Evolutionary conservation across 2,888 invertebrate species (phyloP), one percentile per base, ranked within the genome.

Genomic region (Caenorhabditis sp.): DNA sequence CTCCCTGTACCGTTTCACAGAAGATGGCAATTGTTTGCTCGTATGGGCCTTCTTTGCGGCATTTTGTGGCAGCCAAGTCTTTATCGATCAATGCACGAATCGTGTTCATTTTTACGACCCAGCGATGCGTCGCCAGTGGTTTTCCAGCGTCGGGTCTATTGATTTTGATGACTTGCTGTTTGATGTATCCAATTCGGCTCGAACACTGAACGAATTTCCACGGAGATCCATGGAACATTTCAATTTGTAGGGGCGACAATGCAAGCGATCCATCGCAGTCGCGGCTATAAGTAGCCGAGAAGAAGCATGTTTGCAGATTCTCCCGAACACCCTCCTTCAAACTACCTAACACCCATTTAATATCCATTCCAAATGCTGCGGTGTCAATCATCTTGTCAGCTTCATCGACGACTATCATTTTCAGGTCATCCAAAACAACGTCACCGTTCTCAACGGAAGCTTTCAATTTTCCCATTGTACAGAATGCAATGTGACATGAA

Each of bases 301-400:
- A 80, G 4, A 84, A 56, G 28, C 59, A 41, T n/a, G 26, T 2
- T 58, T 80, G 80, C 0, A 84, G 54, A 16, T 68, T 38, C 1
- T 41, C n/a, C 6, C 24, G n/a, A 1, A 72, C 66, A 1, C 70
- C 73, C 10, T 72, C 64, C 1, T 47, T 10, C 6, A 80, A 14
- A 6, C 56, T 14, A 1, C 73, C 73, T n/a, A 64, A 58, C 16
- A 87, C n/a, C 58, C 59, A 35, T 10, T 47, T n/a, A 5, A 85
- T 70, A 3, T 84, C 77, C 5, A 38, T 22, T 35, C 80, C 85
- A 54, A 87, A 87, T 8, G 69, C 73, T 1, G 41, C n/a, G 0
- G 31, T 44, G n/a, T 74, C 79, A 7, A 74, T 61, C 87, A 87
- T 87, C 59, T 80, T 82, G 44, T 87, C 87, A 7, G 84, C 84